Evolutionary conservation across 2,113 vertebrate species (phyloP).

Genomic region (Gopherus flavomarginatus): DNA sequence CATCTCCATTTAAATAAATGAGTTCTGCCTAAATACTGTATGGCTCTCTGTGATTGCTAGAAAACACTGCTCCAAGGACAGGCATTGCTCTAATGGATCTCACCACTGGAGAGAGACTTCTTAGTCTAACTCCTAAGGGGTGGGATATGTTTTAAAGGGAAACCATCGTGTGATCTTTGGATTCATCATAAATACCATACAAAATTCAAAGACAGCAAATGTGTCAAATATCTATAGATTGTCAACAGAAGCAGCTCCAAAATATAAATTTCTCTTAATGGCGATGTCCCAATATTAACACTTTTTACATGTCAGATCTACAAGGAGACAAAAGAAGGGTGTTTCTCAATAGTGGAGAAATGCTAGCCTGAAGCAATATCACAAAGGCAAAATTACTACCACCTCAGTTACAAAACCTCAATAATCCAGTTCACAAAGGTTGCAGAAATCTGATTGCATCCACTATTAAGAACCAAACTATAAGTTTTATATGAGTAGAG

Average conservation of each 20-base stretch:
- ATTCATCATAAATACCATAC: not conserved
- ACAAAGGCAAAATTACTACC: constrained; percentile 53
- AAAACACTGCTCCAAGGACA: not conserved
- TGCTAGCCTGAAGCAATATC: not conserved
- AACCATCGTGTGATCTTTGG: not conserved
- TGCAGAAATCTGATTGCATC: constrained; percentile 33
- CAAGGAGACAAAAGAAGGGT: not conserved
- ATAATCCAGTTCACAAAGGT: constrained; percentile 41
- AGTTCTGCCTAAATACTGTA: not conserved
- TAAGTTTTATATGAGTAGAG: not conserved
- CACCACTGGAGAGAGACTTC: not conserved
- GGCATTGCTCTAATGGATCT: not conserved
- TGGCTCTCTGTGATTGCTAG: not conserved
- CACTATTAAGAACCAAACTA: constrained; percentile 40
- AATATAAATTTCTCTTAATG: not conserved
- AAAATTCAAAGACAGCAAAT: not conserved
- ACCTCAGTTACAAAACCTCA: constrained; percentile 15
- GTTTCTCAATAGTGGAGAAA: not conserved
- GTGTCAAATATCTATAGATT: not conserved
- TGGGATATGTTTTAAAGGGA: not conserved
- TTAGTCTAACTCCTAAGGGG: not conserved
- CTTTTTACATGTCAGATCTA: not conserved
- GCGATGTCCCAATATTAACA: not conserved
- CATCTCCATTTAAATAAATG: not conserved
- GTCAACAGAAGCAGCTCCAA: not conserved